Evolutionary conservation across 2,888 invertebrate species (phyloP).

Genomic region (Drosophila quasianomalipes): DNA sequence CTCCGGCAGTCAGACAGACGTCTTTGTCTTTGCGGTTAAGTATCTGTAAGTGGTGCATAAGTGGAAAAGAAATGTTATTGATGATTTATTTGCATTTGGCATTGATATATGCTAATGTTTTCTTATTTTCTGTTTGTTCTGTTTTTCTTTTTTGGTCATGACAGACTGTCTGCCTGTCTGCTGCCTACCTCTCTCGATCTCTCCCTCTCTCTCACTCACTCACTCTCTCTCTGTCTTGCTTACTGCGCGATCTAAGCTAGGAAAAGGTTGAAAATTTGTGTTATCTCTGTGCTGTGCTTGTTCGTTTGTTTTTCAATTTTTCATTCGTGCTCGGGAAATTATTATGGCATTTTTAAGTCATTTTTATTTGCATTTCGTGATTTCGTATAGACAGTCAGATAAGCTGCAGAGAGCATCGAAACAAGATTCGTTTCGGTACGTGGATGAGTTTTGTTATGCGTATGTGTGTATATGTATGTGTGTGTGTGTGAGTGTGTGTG

Average conservation of each 20-base stretch:
- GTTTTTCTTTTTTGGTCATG: slow-evolving; percentile 23
- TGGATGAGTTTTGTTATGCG: not conserved
- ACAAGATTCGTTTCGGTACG: slow-evolving; percentile 13
- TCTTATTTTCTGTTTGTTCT: slow-evolving; percentile 9
- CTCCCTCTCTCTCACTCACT: not conserved
- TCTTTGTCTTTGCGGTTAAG: slow-evolving; percentile 58
- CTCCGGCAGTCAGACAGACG: slow-evolving; percentile 1
- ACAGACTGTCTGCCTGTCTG: slow-evolving; percentile 24
- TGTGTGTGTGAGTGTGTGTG: slow-evolving; percentile 35
- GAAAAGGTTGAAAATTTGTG: slow-evolving; percentile 66
- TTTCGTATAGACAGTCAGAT: slow-evolving; percentile 66
- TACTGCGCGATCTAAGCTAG: slow-evolving; percentile 10
- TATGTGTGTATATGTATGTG: slow-evolving; percentile 7
- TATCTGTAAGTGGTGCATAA: slow-evolving; percentile 81
- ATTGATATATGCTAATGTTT: slow-evolving; percentile 81
- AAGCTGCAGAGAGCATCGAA: slow-evolving; percentile 36
- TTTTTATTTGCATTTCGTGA: slow-evolving; percentile 81
- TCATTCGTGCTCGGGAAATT: slow-evolving; percentile 66
- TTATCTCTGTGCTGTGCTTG: slow-evolving; percentile 59
- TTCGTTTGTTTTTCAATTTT: slow-evolving; percentile 69
- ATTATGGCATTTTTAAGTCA: slow-evolving; percentile 77
- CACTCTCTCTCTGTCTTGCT: slow-evolving; percentile 15
- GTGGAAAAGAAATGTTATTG: slow-evolving; percentile 79
- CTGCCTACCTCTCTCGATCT: slow-evolving; percentile 8
- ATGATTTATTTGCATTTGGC: slow-evolving; percentile 82